Conservation (phyloP, 2,797 vertebrate species). For the Caiman crocodilus region DNA sequence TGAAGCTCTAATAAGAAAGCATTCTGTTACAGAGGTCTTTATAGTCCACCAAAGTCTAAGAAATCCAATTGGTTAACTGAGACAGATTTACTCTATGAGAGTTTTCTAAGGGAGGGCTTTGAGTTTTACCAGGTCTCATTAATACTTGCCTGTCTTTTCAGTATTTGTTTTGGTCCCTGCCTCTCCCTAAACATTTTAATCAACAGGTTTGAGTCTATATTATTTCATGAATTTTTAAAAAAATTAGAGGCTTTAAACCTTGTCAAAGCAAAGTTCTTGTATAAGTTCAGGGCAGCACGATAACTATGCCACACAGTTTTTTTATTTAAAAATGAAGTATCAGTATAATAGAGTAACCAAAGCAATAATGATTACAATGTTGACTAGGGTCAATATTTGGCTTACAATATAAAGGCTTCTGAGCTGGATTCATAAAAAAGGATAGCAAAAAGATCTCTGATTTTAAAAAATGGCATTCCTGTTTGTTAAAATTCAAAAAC, state of each 20-base stretch:
- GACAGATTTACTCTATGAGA: background rate
- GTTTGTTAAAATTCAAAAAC: constrained; percentile 34
- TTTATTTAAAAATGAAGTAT: background rate
- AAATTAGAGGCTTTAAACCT: background rate
- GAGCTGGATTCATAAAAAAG: constrained; percentile 14
- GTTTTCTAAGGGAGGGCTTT: constrained; percentile 1
- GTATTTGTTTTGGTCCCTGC: background rate
- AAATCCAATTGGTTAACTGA: constrained; percentile 36
- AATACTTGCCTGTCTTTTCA: background rate
- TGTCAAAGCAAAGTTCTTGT: background rate
- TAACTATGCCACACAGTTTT: background rate
- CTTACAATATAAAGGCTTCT: constrained; percentile 5
- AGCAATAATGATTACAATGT: background rate
- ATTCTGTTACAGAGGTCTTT: constrained; percentile 18
- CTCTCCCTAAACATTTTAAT: background rate
- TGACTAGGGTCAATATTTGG: background rate
- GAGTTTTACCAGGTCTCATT: constrained; percentile 3
- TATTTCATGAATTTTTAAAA: constrained; percentile 4
- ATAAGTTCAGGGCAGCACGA: background rate
- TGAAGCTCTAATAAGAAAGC: constrained; percentile 29
- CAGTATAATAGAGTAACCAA: background rate
- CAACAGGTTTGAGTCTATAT: background rate
- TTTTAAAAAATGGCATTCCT: constrained; percentile 6
- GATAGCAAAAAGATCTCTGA: constrained; percentile 13
- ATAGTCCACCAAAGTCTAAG: constrained; percentile 40